Base-by-base conservation (phyloP, 2,797 vertebrate genomes). In the Euthynnus affinis region DNA sequence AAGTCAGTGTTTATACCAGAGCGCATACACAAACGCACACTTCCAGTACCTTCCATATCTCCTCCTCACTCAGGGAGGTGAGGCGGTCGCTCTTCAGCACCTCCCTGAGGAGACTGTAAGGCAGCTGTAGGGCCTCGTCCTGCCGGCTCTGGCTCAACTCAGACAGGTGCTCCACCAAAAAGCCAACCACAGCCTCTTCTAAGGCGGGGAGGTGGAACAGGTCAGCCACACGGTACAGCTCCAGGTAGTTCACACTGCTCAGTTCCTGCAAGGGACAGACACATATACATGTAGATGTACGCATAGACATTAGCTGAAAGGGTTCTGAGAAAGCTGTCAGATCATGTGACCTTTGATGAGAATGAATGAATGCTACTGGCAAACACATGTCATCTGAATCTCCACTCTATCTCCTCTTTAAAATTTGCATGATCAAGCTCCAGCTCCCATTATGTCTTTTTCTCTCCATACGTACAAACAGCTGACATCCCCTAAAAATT, bases 231-330 rank as follows among this genome's bases (percentile, higher is more conserved):
- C 97, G 97, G 93, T 98, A 99, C 90, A 99, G 94, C 94, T 99
- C 98, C 96, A 99, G 95, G 94, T 99, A 99, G 95, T 99, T 99
- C 91, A 97, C 96, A 74, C 95, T 97, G 95, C 96, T 99, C 91
- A 99, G 95, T 91, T 99, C 98, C 98, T 99, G 91, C 70, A 87
- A 29, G 34, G 53, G 55, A 44, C 18, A 57, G 25, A 9, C 6
- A 22, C 22, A 62, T 18, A 68, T 4, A 77, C 32, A 80, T 6
- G 64, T 4, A 20, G n/a, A 27, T 53, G 0, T 69, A 65, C 6
- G 34, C 57, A 48, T 44, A 22, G 65, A 37, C 42, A 46, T 49
- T 25, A 44, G 23, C 5, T 23, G 27, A 49, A 51, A 66, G 37
- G 57, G 40, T n/a, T 20, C 22, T 32, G n/a, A 34, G 55, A 57